phyloP scores from a whole-genome alignment of 2,888 invertebrate species.

The Gandaritis pyraliata region DNA sequence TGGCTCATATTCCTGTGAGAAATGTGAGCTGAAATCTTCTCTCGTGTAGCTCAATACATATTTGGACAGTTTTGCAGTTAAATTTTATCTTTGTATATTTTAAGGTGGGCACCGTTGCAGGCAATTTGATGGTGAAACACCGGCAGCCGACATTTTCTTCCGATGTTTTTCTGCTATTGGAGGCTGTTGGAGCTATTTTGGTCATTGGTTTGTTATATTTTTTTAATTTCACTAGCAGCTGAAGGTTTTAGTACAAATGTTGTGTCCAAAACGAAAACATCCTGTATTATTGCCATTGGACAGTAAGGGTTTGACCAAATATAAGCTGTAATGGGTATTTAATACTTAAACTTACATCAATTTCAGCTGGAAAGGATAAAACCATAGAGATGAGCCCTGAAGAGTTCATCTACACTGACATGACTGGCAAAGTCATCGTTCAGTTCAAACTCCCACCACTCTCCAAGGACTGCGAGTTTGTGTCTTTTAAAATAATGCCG shows the following conservation, averaged over 20 bases:
- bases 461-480: constrained; percentile 53
- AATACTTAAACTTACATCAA: background rate
- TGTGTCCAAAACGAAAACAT: too few species aligned
- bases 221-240: too few species aligned
- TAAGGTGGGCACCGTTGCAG: constrained; percentile 86
- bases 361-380: constrained; percentile 46
- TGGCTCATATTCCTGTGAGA: constrained; percentile 90
- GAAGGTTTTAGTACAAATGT: too few species aligned
- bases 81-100: constrained; percentile 30
- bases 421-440: constrained; percentile 61
- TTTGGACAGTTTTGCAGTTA: background rate
- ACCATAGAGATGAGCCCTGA: constrained; percentile 57
- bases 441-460: constrained; percentile 64
- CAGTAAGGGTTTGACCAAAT: too few species aligned
- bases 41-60: background rate
- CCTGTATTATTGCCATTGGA: too few species aligned
- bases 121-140: constrained; percentile 88
- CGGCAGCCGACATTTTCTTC: constrained; percentile 86
- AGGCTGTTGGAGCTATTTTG: constrained; percentile 79
- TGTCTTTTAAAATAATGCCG: constrained; percentile 84
- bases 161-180: constrained; percentile 85
- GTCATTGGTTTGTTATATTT: constrained; percentile 72
- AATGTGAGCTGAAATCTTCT: constrained; percentile 83
- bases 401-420: constrained; percentile 60
- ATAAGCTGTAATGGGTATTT: too few species aligned